These are phyloP conservation scores for Hylaea fasciaria DNA, from an alignment of 2,888 invertebrate species.

Conservation along the genomic window DNA sequence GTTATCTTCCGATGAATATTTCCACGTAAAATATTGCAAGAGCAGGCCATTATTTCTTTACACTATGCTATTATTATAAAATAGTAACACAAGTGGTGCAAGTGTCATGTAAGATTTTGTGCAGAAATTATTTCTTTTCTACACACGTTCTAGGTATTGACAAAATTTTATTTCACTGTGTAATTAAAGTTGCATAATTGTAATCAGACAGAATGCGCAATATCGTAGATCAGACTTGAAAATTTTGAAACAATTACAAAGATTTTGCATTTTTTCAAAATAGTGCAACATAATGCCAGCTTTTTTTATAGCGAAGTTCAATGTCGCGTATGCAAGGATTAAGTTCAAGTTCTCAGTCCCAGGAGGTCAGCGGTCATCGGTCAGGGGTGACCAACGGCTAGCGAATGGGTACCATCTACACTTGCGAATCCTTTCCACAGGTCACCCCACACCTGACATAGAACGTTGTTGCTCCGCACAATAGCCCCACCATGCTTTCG, in stretches of 20 bases:
- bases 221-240: too few relatives aligned
- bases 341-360: slow-evolving; percentile 78
- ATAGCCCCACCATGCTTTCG: slow-evolving; percentile 38
- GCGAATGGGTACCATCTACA: slow-evolving; percentile 46
- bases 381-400: slow-evolving; percentile 82
- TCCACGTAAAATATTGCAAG: slow-evolving; percentile 33
- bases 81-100: slow-evolving; percentile 4
- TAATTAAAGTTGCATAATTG: background rate
- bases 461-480: slow-evolving; percentile 47
- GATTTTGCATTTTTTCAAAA: too few relatives aligned
- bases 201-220: too few relatives aligned
- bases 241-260: too few relatives aligned
- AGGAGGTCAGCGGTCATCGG: slow-evolving; percentile 77
- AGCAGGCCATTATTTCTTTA: background rate
- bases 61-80: slow-evolving; percentile 11
- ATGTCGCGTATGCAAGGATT: slow-evolving; percentile 57
- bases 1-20: slow-evolving; percentile 22
- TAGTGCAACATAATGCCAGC: background rate
- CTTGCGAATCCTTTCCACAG: slow-evolving; percentile 48
- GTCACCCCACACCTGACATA: slow-evolving; percentile 58
- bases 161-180: slow-evolving; percentile 34
- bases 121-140: slow-evolving; percentile 12
- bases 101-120: slow-evolving; percentile 11
- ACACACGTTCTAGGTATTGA: slow-evolving; percentile 27
- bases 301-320: slow-evolving; percentile 51